phyloP scores from a whole-genome alignment of 2,113 vertebrate species.

The Apeltes quadracus region DNA sequence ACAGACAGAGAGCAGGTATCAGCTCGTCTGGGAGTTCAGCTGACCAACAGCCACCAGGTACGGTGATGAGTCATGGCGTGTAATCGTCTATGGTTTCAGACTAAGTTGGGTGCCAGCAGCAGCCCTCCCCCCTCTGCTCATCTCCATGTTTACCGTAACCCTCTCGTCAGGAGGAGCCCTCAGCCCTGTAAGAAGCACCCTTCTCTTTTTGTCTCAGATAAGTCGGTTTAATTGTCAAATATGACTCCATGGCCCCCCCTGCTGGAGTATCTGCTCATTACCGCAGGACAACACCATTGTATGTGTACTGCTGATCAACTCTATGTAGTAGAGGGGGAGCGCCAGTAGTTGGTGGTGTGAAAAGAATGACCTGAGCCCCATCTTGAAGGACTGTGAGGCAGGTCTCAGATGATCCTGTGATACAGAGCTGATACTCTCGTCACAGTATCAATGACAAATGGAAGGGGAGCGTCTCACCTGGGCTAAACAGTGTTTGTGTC shows the following conservation, averaged over 20 bases:
- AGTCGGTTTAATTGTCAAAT: neutral
- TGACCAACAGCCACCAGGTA: conserved; percentile 43
- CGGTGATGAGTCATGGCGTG: conserved; percentile 48
- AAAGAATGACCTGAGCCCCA: neutral
- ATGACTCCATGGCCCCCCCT: conserved; percentile 57
- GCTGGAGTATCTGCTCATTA: conserved; percentile 33
- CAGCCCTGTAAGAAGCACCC: neutral
- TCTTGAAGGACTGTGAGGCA: neutral
- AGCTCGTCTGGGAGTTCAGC: conserved; percentile 25
- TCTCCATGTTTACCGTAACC: conserved; percentile 15
- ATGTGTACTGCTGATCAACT: too few relatives aligned
- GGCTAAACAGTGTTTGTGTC: too few relatives aligned
- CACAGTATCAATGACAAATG: neutral
- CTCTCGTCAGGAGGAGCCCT: neutral
- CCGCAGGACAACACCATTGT: neutral
- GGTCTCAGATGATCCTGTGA: neutral
- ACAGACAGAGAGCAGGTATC: conserved; percentile 10
- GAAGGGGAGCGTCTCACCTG: neutral
- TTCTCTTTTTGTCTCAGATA: neutral
- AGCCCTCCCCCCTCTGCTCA: conserved; percentile 17
- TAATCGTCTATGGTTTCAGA: conserved; percentile 64
- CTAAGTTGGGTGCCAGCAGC: conserved; percentile 31
- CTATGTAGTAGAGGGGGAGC: too few relatives aligned
- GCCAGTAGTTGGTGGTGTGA: neutral
- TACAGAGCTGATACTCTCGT: neutral